phyloP scores from a whole-genome alignment of 1,140 invertebrate genomes.

The Drosophila murphyi region DNA sequence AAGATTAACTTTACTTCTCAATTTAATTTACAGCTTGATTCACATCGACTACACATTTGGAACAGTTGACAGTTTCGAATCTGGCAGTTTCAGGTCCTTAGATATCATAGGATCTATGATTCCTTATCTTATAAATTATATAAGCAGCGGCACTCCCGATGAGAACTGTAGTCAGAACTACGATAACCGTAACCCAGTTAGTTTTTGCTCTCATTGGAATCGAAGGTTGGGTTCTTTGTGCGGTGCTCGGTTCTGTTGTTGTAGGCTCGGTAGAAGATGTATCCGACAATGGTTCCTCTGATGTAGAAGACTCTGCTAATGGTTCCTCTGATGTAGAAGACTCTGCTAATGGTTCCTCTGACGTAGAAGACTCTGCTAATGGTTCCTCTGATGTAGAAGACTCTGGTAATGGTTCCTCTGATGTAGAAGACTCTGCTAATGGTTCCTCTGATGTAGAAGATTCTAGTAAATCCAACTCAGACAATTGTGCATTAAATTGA shows the following conservation, averaged over 20 bases:
- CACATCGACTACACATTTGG: too few species aligned
- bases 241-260: neutral
- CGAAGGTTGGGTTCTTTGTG: neutral
- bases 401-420: too few species aligned
- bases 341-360: neutral
- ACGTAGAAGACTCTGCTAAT: too few species aligned
- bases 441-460: neutral
- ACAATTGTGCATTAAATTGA: neutral
- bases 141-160: neutral
- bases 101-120: conserved; percentile 2
- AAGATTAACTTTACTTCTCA: too few species aligned
- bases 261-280: neutral
- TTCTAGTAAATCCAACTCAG: neutral
- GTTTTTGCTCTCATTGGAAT: neutral
- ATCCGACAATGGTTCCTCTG: neutral
- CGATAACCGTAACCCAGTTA: neutral
- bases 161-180: neutral
- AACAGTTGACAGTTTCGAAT: too few species aligned
- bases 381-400: neutral
- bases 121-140: conserved; percentile 2
- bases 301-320: neutral
- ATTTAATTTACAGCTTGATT: too few species aligned
- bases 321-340: too few species aligned
- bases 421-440: too few species aligned
- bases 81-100: neutral